Conservation (phyloP, 2,888 invertebrate species). For the Stictocephala bisonia region DNA sequence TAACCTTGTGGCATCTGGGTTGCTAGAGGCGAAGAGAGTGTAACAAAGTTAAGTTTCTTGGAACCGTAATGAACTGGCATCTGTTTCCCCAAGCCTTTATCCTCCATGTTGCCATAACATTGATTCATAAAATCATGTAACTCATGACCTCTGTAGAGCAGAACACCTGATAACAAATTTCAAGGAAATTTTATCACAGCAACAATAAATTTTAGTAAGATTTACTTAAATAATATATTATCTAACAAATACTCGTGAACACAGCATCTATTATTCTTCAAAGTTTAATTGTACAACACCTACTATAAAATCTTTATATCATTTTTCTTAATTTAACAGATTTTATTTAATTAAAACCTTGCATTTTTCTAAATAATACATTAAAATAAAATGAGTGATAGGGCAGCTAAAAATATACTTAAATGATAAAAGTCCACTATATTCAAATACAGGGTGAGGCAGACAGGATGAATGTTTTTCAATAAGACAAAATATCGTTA, state of each 20-base stretch:
- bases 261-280: too few species aligned
- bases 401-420: too few species aligned
- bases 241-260: constrained; percentile 4
- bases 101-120: constrained; percentile 93
- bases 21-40: constrained; percentile 94
- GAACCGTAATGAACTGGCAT: constrained; percentile 99
- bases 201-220: constrained; percentile 11
- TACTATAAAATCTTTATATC: too few species aligned
- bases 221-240: background rate
- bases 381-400: too few species aligned
- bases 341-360: too few species aligned
- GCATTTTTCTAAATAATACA: too few species aligned
- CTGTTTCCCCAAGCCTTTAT: constrained; percentile 89
- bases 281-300: too few species aligned
- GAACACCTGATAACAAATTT: constrained; percentile 74
- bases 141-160: constrained; percentile 91
- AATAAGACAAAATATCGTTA: too few species aligned
- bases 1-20: constrained; percentile 96
- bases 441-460: too few species aligned
- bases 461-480: too few species aligned
- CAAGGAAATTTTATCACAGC: background rate
- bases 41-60: constrained; percentile 86
- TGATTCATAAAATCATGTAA: constrained; percentile 92
- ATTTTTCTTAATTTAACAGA: too few species aligned
- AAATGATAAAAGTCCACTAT: too few species aligned